Base-by-base conservation (phyloP, 2,113 vertebrate genomes). In the Sitta europaea region DNA sequence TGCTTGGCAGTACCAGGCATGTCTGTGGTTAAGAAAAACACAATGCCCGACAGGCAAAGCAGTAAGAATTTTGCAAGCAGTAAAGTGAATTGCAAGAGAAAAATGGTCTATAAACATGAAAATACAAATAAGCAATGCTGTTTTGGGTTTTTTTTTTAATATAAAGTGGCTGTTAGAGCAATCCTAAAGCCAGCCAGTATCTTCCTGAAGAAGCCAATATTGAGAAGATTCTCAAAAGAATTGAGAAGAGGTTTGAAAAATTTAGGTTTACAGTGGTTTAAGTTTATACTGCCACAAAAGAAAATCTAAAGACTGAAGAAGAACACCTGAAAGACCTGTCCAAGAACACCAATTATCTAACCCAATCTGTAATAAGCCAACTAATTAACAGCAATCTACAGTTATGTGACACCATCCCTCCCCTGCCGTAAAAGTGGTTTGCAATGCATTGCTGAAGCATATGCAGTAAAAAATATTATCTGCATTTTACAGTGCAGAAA, bases 401-500 rank as follows among this genome's bases (percentile, higher is more conserved):
- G 27, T 36, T 92, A 38, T 8, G 47, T 88, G 54, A 35, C 27
- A 36, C 21, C 12, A n/a, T 82, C 65, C 50, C 54, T 67, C 25
- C 19, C 27, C 42, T 67, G n/a, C 79, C 36, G 18, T 58, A n/a
- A 48, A 80, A 27, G 54, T 27, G 12, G 9, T 71, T 94, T 80
- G 51, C 28, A 82, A 73, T 40, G 65, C 57, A 73, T 73, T 62
- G 77, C 66, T 62, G 43, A 92, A 92, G 88, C 9, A 16, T 35
- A 31, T 7, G 12, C 35, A 68, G 62, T 76, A 76, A 82, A 83
- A 74, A 88, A 22, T n/a, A 53, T 21, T 38, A 71, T 40, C 58
- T 88, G 27, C 38, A 58, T 88, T 83, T 88, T 71, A 70, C 25
- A 72, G 29, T 24, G 27, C 21, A 45, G 31, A 83, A 94, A 92